These are phyloP conservation scores for Magallana gigas DNA, from an alignment of 1,140 invertebrate species.

Conservation along the genomic window DNA sequence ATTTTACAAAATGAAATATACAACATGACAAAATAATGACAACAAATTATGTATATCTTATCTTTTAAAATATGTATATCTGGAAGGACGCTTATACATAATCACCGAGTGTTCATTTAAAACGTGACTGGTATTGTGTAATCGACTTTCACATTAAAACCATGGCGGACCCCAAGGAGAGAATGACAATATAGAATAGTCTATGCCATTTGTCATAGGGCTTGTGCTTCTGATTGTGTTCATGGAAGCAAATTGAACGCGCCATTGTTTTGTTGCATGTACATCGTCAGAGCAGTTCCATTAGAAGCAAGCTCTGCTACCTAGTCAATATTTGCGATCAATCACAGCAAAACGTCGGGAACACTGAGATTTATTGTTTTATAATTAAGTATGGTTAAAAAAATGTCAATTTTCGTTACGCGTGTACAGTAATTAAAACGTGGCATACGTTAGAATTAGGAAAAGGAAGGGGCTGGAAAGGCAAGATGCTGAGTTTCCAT, in stretches of 20 bases:
- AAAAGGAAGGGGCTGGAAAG: neutral
- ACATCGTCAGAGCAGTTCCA: neutral
- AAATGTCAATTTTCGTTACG: neutral
- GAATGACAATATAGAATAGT: neutral
- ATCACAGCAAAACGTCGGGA: neutral
- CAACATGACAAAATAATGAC: too few relatives aligned
- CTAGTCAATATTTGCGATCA: slow-evolving; percentile 26
- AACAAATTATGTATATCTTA: too few relatives aligned
- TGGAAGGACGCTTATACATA: too few relatives aligned
- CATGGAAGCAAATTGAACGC: neutral
- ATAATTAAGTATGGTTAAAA: neutral
- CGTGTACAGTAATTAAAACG: slow-evolving; percentile 16
- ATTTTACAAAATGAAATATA: too few relatives aligned
- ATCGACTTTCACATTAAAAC: slow-evolving; percentile 7
- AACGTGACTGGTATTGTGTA: too few relatives aligned
- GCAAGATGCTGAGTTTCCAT: neutral
- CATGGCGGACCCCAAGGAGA: neutral
- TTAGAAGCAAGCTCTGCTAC: neutral
- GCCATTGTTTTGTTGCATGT: slow-evolving; percentile 14
- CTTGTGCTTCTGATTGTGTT: neutral
- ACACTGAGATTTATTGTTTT: slow-evolving; percentile 31
- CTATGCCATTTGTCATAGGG: slow-evolving; percentile 9
- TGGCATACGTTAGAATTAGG: neutral
- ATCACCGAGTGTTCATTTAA: too few relatives aligned
- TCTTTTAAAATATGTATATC: too few relatives aligned